These are phyloP conservation scores for Petrolisthes cinctipes DNA, from an alignment of 2,888 invertebrate genomes.

Conservation along the genomic window DNA sequence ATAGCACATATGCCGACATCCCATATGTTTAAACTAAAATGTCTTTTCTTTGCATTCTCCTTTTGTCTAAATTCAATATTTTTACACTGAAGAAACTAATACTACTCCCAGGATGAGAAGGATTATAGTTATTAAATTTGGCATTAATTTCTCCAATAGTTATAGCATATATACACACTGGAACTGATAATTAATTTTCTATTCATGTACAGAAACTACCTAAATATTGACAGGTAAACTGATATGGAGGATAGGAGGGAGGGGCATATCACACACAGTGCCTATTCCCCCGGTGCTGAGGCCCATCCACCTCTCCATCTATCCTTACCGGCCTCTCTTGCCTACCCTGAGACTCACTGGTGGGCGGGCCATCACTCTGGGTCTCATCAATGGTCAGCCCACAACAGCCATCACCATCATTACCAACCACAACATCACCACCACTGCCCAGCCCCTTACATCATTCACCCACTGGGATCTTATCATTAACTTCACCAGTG, in stretches of 20 bases:
- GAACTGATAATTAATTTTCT: not conserved
- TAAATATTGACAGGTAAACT: slow-evolving; percentile 2
- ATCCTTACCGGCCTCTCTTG: not conserved
- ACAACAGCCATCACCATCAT: not conserved
- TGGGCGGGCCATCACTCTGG: slow-evolving; percentile 17
- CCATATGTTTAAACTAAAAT: not conserved
- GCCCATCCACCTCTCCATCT: not conserved
- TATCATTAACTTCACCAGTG: not conserved
- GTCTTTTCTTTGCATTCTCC: no score
- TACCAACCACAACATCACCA: not conserved
- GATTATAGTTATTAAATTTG: no score
- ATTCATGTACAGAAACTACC: not conserved
- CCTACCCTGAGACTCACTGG: slow-evolving; percentile 8
- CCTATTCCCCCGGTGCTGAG: not conserved
- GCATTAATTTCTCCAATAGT: no score
- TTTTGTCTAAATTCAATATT: no score
- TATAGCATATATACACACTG: not conserved
- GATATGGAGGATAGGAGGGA: slow-evolving; percentile 8
- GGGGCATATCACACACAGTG: not conserved
- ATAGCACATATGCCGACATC: not conserved
- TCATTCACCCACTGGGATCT: slow-evolving; percentile 12
- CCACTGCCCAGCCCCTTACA: slow-evolving; percentile 18
- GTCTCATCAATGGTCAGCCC: not conserved
- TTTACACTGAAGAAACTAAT: no score
- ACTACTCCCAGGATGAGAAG: no score